Evolutionary conservation across 2,888 invertebrate species (phyloP).

Genomic region (Pterostichus niger): DNA sequence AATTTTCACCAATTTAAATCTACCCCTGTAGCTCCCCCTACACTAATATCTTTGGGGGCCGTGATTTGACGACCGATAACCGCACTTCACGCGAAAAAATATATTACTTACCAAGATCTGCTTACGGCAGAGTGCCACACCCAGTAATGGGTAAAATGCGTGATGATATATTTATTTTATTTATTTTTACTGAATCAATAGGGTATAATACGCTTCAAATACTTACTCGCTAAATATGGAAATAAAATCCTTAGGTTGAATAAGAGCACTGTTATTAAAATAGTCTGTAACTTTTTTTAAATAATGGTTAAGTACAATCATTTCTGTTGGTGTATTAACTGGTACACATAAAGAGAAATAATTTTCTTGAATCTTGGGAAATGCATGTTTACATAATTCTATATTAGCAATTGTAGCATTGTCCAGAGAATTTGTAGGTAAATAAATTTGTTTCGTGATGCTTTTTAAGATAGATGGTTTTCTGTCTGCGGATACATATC

Average conservation of each 20-base stretch:
- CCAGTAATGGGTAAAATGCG: too few species aligned
- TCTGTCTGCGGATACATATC: background rate
- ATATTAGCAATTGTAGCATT: constrained; percentile 30
- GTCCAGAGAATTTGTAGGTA: background rate
- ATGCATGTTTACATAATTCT: constrained; percentile 11
- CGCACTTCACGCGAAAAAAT: too few species aligned
- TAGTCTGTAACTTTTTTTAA: constrained; percentile 13
- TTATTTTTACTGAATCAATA: too few species aligned
- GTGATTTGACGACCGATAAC: too few species aligned
- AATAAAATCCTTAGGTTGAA: background rate
- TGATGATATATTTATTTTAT: too few species aligned
- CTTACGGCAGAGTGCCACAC: too few species aligned
- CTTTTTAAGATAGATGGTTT: background rate
- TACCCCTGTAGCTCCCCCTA: too few species aligned
- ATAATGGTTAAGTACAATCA: constrained; percentile 74
- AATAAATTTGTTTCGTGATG: background rate
- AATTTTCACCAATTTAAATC: too few species aligned
- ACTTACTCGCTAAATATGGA: too few species aligned
- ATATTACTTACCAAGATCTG: too few species aligned
- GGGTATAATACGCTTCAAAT: too few species aligned
- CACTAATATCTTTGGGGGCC: too few species aligned
- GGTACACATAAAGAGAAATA: constrained; percentile 68
- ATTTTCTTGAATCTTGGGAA: constrained; percentile 21
- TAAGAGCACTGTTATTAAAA: background rate
- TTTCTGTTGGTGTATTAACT: constrained; percentile 74